phyloP scores from a whole-genome alignment of 2,797 vertebrate genomes.

The Halcyon smyrnensis region DNA sequence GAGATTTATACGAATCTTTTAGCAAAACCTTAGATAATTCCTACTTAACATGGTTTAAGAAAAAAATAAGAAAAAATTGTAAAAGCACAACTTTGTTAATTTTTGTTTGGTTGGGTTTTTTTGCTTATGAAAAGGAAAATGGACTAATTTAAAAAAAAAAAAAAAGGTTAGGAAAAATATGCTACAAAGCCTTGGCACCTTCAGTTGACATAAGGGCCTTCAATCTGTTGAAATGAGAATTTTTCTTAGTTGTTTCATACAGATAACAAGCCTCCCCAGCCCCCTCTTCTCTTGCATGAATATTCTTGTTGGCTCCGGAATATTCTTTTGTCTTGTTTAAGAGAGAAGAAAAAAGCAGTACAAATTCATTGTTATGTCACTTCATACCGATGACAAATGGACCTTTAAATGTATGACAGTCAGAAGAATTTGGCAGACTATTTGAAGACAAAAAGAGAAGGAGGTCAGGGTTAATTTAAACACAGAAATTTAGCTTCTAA shows the following conservation, averaged over 20 bases:
- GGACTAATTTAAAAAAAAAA: background rate
- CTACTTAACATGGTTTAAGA: background rate
- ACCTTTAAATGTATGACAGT: background rate
- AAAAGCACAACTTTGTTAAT: too few species aligned
- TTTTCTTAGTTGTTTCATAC: background rate
- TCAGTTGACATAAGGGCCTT: background rate
- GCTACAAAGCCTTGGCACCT: background rate
- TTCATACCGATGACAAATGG: background rate
- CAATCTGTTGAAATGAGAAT: background rate
- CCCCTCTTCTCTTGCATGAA: background rate
- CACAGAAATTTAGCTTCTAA: constrained; percentile 10
- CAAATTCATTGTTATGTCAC: background rate
- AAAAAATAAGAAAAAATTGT: background rate
- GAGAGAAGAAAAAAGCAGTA: background rate
- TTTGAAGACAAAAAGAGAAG: constrained; percentile 29
- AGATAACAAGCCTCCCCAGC: background rate
- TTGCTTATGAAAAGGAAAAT: background rate
- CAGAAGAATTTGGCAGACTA: background rate
- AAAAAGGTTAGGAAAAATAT: background rate
- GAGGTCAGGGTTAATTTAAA: constrained; percentile 29
- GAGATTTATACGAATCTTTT: background rate
- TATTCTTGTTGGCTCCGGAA: background rate
- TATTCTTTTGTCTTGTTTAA: background rate
- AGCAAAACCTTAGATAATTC: background rate
- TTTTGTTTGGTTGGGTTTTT: background rate